These are phyloP conservation scores for Microcaecilia unicolor DNA, from an alignment of 2,797 vertebrate species.

Conservation along the genomic window DNA sequence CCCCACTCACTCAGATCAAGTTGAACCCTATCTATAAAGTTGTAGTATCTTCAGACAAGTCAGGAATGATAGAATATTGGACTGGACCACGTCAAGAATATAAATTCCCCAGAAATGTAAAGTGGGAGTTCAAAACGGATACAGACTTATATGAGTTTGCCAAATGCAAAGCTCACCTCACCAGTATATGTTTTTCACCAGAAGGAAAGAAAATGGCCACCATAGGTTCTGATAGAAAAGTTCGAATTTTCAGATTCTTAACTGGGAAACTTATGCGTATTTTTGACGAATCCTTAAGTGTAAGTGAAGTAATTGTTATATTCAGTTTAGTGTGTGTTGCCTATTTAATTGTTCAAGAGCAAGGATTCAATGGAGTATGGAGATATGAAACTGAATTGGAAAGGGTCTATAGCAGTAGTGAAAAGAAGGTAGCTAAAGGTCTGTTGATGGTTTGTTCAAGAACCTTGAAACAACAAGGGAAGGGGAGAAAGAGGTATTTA, in stretches of 20 bases:
- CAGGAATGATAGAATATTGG: slow-evolving; percentile 97
- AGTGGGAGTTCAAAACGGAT: slow-evolving; percentile 94
- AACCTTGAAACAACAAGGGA: no score
- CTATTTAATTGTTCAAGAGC: no score
- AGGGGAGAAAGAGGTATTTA: no score
- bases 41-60: slow-evolving; percentile 88
- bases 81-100: slow-evolving; percentile 86
- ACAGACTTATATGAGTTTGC: slow-evolving; percentile 96
- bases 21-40: slow-evolving; percentile 79
- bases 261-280: slow-evolving; percentile 92
- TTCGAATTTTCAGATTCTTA: slow-evolving; percentile 91
- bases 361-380: no score
- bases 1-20: slow-evolving; percentile 80
- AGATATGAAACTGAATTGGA: no score
- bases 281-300: slow-evolving; percentile 91
- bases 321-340: no score
- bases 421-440: no score
- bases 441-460: no score
- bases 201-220: slow-evolving; percentile 96
- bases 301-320: slow-evolving; percentile 63
- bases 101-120: slow-evolving; percentile 80
- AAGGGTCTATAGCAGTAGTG: no score
- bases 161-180: slow-evolving; percentile 87
- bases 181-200: slow-evolving; percentile 80
- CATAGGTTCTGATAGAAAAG: slow-evolving; percentile 89